A percentile compares a stretch with the other conserved stretches of the same genome.
Evolutionary conservation across 1,140 invertebrate genomes (phyloP).

Genomic region (Formica selysi): DNA sequence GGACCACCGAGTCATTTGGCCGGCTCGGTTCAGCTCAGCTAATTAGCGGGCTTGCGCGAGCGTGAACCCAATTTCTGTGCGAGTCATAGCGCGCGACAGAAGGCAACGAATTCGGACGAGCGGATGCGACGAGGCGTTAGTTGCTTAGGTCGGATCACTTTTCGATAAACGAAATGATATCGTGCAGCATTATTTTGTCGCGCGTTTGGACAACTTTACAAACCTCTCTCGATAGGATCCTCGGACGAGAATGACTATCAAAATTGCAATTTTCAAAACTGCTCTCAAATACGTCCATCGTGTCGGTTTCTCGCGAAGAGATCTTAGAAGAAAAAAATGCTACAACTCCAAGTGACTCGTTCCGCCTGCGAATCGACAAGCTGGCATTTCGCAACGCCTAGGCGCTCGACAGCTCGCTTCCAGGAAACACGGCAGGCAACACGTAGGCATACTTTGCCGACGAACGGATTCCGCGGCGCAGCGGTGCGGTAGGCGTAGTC

Average conservation of each 20-base stretch:
- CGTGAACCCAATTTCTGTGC: conserved; percentile 80
- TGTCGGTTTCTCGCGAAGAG: not conserved
- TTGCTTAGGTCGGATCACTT: not conserved
- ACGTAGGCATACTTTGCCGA: conserved; percentile 70
- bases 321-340: not conserved
- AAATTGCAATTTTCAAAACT: too few species aligned
- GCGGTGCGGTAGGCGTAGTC: conserved; percentile 72
- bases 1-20: conserved; percentile 80
- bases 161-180: not conserved
- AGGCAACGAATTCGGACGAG: conserved; percentile 44
- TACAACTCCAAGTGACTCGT: conserved; percentile 22
- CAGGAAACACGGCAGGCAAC: conserved; percentile 24
- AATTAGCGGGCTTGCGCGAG: conserved; percentile 81
- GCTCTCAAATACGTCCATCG: too few species aligned
- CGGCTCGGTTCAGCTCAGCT: conserved; percentile 67
- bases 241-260: too few species aligned
- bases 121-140: not conserved
- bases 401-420: conserved; percentile 39
- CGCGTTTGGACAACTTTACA: too few species aligned
- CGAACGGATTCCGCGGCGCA: conserved; percentile 46
- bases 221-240: too few species aligned
- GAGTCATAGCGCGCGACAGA: conserved; percentile 69
- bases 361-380: conserved; percentile 41
- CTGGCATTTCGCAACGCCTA: conserved; percentile 49
- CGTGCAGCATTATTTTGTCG: not conserved